Conservation (phyloP, 2,113 vertebrate genomes). For the Etheostoma cragini region DNA sequence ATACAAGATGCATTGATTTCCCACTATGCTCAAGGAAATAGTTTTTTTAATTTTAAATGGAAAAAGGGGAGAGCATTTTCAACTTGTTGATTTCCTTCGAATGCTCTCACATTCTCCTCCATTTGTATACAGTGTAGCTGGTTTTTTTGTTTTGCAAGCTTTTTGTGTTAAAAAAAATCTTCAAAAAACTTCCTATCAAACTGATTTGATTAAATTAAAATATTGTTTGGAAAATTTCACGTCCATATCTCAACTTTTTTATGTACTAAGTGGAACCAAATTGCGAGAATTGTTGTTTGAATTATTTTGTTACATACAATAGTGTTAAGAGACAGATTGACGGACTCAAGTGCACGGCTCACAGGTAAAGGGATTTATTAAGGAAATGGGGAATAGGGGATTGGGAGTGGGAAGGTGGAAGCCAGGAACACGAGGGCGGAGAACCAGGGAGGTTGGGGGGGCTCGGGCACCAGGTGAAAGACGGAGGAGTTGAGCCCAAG, state of each 20-base stretch:
- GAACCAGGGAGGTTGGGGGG: too few relatives aligned
- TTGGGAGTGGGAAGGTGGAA: too few relatives aligned
- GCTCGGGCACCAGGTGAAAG: too few relatives aligned
- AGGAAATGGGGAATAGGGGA: too few relatives aligned
- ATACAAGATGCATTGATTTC: constrained; percentile 13
- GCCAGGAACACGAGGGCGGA: too few relatives aligned
- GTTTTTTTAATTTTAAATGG: neutral
- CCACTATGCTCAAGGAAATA: neutral
- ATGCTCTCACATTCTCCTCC: neutral
- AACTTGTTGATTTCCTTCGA: neutral
- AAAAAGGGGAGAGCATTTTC: neutral
- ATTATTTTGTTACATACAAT: neutral
- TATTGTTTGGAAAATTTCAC: neutral
- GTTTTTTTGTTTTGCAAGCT: neutral
- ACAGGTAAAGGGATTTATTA: too few relatives aligned
- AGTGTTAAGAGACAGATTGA: too few relatives aligned
- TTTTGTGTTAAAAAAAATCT: neutral
- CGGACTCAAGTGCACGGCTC: too few relatives aligned
- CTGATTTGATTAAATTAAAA: neutral
- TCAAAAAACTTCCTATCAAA: neutral
- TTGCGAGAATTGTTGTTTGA: neutral
- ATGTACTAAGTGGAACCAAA: neutral
- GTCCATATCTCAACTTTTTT: neutral
- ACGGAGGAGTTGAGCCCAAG: too few relatives aligned
- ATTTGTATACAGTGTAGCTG: neutral